These are phyloP conservation scores for Mellivora capensis DNA, from an alignment of 2,113 vertebrate genomes.

Conservation along the genomic window DNA sequence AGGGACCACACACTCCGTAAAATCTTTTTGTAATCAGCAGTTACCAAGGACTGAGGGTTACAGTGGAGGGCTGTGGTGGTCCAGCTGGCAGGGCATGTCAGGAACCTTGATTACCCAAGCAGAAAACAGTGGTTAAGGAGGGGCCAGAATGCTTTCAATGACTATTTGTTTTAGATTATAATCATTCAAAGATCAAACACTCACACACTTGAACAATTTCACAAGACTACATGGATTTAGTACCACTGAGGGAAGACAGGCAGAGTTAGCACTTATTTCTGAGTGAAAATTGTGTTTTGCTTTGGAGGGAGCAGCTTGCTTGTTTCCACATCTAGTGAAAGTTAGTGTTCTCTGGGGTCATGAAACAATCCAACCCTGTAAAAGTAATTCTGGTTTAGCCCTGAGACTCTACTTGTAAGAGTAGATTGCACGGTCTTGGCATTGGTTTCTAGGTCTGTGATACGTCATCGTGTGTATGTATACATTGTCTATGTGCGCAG, in stretches of 20 bases:
- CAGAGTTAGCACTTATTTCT: not conserved
- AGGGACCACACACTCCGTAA: not conserved
- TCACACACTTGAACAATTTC: not conserved
- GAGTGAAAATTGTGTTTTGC: not conserved
- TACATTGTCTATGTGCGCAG: fast-evolving
- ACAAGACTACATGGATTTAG: not conserved
- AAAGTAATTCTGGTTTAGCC: not conserved
- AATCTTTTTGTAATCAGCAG: not conserved
- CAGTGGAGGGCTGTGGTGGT: not conserved
- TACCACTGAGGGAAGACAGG: not conserved
- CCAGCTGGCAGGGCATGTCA: not conserved
- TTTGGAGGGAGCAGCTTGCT: not conserved
- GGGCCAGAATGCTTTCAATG: not conserved
- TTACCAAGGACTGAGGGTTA: not conserved
- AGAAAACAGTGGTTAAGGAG: not conserved
- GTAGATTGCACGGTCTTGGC: not conserved
- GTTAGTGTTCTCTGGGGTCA: not conserved
- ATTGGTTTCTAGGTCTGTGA: not conserved
- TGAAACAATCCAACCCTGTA: constrained; percentile 15
- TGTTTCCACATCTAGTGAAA: not conserved
- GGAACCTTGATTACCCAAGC: not conserved
- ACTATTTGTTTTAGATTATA: not conserved
- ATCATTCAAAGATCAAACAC: not conserved
- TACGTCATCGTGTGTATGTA: fast-evolving
- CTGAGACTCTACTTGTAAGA: constrained; percentile 27